These are phyloP conservation scores for Drosophila formosana DNA, from an alignment of 2,888 invertebrate genomes.

Conservation along the genomic window DNA sequence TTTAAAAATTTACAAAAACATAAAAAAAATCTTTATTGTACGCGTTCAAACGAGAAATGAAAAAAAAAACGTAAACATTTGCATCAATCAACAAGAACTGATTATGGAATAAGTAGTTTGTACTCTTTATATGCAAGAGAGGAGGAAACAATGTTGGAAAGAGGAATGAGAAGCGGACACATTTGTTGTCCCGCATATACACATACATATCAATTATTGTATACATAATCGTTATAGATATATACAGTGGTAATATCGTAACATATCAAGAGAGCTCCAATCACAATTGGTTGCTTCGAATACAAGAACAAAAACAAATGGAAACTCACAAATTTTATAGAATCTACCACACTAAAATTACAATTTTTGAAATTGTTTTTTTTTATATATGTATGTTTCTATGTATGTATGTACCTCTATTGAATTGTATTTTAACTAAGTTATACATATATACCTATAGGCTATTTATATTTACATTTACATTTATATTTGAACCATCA, in stretches of 20 bases:
- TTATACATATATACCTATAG: constrained; percentile 46
- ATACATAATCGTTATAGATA: constrained; percentile 47
- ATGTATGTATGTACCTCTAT: constrained; percentile 63
- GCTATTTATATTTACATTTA: constrained; percentile 42
- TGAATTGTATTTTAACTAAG: constrained; percentile 71
- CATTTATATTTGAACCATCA: constrained; percentile 11
- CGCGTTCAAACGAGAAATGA: constrained; percentile 47
- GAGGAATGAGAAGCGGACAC: constrained; percentile 43
- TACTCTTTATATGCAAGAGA: constrained; percentile 78
- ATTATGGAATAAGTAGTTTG: constrained; percentile 85
- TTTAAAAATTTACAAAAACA: constrained; percentile 13
- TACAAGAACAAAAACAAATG: constrained; percentile 1
- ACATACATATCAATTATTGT: constrained; percentile 60
- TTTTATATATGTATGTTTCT: constrained; percentile 43
- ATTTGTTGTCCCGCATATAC: constrained; percentile 47
- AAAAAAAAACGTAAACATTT: constrained; percentile 62
- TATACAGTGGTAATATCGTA: constrained; percentile 57
- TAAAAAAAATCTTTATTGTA: constrained; percentile 23
- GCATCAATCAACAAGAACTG: constrained; percentile 84
- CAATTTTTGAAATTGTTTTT: constrained; percentile 75
- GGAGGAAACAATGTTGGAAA: constrained; percentile 7
- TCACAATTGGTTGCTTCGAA: constrained; percentile 13
- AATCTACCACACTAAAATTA: constrained; percentile 50
- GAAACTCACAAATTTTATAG: constrained; percentile 39
- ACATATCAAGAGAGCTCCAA: constrained; percentile 66